Conservation (phyloP, 2,888 invertebrate genomes). For the Anticlea derivata region DNA sequence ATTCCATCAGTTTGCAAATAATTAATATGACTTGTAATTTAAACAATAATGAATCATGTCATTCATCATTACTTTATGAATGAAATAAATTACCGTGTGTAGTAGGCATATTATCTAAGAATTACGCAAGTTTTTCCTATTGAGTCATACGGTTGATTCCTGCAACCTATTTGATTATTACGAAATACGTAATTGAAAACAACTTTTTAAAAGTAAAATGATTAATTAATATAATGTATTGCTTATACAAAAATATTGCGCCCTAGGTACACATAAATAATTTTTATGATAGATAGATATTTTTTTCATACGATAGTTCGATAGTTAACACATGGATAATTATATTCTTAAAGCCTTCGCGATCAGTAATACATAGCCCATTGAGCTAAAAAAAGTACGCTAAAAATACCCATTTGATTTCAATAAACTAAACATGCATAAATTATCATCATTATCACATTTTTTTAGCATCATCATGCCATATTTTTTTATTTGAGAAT, state of each 20-base stretch:
- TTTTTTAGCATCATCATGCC: no score
- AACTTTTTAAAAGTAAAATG: not conserved
- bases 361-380: no score
- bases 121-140: conserved; percentile 30
- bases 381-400: no score
- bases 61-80: conserved; percentile 30
- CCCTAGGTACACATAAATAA: no score
- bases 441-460: no score
- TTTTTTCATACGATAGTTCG: no score
- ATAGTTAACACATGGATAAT: no score
- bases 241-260: not conserved
- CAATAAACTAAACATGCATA: no score
- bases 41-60: conserved; percentile 34
- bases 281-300: no score
- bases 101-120: conserved; percentile 16
- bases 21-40: conserved; percentile 19
- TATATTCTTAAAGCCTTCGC: no score
- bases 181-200: not conserved
- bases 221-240: no score
- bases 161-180: conserved; percentile 25
- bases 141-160: conserved; percentile 38
- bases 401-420: no score
- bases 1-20: conserved; percentile 25
- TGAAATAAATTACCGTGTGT: conserved; percentile 24
- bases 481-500: not conserved